A percentile compares a stretch with the other conserved stretches of the same genome.
Evolutionary conservation across 2,797 vertebrate species (phyloP).

Genomic region (Sardinella longiceps): DNA sequence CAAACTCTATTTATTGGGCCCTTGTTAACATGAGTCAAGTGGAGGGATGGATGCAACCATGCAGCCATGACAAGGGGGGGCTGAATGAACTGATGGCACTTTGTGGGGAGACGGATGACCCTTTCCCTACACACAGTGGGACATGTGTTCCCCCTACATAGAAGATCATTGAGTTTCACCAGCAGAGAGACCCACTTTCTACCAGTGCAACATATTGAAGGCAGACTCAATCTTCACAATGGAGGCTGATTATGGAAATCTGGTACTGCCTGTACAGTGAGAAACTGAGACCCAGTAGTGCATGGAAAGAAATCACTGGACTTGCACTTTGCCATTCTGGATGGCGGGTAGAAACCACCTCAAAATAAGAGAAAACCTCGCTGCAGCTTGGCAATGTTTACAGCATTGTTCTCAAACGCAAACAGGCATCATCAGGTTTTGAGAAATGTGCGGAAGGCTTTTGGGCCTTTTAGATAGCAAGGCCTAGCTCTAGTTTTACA

Average conservation of each 20-base stretch:
- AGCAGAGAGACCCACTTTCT: background rate
- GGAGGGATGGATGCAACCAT: background rate
- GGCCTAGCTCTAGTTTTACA: too few relatives aligned
- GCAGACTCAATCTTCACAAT: background rate
- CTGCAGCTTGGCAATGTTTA: too few relatives aligned
- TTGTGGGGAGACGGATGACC: background rate
- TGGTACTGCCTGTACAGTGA: background rate
- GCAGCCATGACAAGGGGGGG: background rate
- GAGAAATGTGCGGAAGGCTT: too few relatives aligned
- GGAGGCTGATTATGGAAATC: background rate
- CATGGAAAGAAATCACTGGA: background rate
- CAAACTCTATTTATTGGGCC: background rate
- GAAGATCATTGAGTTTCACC: background rate
- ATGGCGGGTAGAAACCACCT: too few relatives aligned
- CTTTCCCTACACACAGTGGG: background rate
- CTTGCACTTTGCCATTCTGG: too few relatives aligned
- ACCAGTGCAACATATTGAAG: background rate
- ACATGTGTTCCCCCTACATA: background rate
- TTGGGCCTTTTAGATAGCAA: too few relatives aligned
- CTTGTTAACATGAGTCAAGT: conserved; percentile 17
- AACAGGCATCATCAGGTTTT: too few relatives aligned
- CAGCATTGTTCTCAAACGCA: too few relatives aligned
- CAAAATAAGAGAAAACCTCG: too few relatives aligned
- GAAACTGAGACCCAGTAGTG: background rate
- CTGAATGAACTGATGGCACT: background rate